Conservation (phyloP, 2,888 invertebrate species). For the Stenurella melanura region DNA sequence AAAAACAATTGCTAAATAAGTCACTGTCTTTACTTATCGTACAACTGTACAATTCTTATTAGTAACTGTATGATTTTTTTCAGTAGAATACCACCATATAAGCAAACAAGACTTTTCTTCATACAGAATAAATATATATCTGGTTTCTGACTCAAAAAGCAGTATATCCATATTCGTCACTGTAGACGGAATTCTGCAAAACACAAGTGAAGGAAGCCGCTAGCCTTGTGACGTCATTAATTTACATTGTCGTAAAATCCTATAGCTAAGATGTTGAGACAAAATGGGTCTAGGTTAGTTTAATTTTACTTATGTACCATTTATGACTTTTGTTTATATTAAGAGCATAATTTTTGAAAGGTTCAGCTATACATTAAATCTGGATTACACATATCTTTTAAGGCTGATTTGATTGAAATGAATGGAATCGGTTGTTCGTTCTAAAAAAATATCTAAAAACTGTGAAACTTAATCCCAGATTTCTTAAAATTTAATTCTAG, state of each 20-base stretch:
- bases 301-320: background rate
- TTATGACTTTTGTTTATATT: background rate
- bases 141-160: constrained; percentile 39
- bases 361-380: no score
- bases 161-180: constrained; percentile 42
- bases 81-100: constrained; percentile 17
- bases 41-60: background rate
- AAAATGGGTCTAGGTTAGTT: background rate
- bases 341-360: background rate
- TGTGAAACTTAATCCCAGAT: no score
- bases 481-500: no score
- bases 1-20: background rate
- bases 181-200: constrained; percentile 31
- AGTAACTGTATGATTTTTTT: background rate
- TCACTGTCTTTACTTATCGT: background rate
- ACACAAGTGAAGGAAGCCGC: constrained; percentile 39
- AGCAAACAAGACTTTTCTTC: constrained; percentile 26
- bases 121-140: constrained; percentile 31
- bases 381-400: no score
- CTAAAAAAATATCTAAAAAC: no score
- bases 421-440: no score
- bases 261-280: background rate
- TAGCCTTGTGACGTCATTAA: constrained; percentile 41
- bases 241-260: constrained; percentile 18
- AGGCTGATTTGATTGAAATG: no score